Evolutionary conservation across 2,113 vertebrate genomes (phyloP).

Genomic region (Heliornis fulica): DNA sequence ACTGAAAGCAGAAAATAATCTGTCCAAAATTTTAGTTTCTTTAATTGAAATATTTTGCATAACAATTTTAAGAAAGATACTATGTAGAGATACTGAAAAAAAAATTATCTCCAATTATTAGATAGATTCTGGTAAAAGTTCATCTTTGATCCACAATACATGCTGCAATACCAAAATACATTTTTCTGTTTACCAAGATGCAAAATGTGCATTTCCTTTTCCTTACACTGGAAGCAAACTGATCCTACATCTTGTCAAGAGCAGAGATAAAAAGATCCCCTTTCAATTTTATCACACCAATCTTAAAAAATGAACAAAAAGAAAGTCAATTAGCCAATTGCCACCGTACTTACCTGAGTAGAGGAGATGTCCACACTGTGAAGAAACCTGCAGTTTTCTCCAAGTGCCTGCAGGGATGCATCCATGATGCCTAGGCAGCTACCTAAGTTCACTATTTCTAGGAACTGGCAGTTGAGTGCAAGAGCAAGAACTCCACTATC

Average conservation of each 20-base stretch:
- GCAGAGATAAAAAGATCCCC: background rate
- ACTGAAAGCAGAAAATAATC: background rate
- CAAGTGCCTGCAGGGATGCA: slow-evolving; percentile 74
- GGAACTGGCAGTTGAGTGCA: slow-evolving; percentile 72
- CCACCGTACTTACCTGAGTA: slow-evolving; percentile 69
- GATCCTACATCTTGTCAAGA: background rate
- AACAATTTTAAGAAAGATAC: background rate
- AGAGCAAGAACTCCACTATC: slow-evolving; percentile 78
- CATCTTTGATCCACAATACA: background rate
- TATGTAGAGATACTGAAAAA: background rate
- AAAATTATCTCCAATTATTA: background rate
- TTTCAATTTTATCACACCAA: background rate
- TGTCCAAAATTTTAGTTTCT: background rate
- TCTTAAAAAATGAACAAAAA: background rate
- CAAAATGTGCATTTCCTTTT: background rate
- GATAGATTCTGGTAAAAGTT: background rate
- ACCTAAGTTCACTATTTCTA: slow-evolving; percentile 76
- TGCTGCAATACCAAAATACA: background rate
- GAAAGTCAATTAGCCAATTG: background rate
- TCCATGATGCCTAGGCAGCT: slow-evolving; percentile 76
- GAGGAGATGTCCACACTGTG: slow-evolving; percentile 81
- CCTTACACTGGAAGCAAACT: background rate
- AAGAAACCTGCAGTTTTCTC: slow-evolving; percentile 75
- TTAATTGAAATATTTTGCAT: background rate
- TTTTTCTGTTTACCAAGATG: background rate